Conservation (phyloP, 2,113 vertebrate species). For the Antigone vipio region DNA sequence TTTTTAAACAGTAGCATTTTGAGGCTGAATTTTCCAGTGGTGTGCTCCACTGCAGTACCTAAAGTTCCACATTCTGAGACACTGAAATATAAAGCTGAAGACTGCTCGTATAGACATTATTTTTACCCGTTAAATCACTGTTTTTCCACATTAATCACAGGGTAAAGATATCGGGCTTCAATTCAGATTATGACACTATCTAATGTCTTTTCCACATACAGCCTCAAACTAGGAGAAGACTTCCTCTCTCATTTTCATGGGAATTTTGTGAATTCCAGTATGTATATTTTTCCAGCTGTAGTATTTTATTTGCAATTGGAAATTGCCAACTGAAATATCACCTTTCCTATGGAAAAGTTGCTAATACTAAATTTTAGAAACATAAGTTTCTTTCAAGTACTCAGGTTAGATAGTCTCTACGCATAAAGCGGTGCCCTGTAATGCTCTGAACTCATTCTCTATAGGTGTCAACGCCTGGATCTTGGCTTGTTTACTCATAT, state of each 20-base stretch:
- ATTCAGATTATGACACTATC: conserved; percentile 73
- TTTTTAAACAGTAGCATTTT: conserved; percentile 1
- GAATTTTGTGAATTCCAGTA: conserved; percentile 75
- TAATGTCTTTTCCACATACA: conserved; percentile 79
- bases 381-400: conserved; percentile 22
- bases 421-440: background rate
- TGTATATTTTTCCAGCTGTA: conserved; percentile 77
- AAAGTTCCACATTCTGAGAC: conserved; percentile 42
- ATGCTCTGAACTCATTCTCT: background rate
- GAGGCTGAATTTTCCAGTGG: conserved; percentile 35
- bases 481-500: background rate
- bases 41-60: conserved; percentile 23
- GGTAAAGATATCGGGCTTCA: conserved; percentile 77
- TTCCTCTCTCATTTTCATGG: conserved; percentile 73
- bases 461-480: background rate
- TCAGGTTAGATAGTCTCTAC: background rate
- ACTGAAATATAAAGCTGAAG: conserved; percentile 55
- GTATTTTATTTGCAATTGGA: conserved; percentile 72
- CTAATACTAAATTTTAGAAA: conserved; percentile 52
- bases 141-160: conserved; percentile 79
- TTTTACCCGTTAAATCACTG: conserved; percentile 69
- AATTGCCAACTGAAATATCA: conserved; percentile 71
- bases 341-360: conserved; percentile 72
- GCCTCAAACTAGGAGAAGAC: conserved; percentile 61
- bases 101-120: conserved; percentile 52